phyloP scores from a whole-genome alignment of 2,888 invertebrate species.

The Adelognathus sp. region DNA sequence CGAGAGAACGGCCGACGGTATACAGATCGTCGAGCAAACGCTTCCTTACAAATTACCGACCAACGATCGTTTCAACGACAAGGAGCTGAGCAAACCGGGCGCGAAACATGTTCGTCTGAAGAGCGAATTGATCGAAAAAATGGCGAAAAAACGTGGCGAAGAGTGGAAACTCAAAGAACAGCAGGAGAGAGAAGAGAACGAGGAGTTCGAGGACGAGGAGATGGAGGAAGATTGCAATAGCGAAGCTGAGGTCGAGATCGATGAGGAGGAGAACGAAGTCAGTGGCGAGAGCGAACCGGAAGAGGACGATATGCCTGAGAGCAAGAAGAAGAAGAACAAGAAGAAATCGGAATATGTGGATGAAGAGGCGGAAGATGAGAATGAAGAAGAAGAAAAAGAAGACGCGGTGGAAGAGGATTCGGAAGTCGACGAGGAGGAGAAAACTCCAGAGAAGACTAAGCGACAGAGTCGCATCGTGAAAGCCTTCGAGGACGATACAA shows the following conservation, averaged over 20 bases:
- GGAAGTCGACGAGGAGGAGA: constrained; percentile 80
- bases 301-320: constrained; percentile 75
- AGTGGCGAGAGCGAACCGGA: constrained; percentile 74
- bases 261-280: constrained; percentile 75
- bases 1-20: constrained; percentile 66
- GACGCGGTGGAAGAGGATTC: constrained; percentile 77
- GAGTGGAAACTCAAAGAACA: constrained; percentile 86
- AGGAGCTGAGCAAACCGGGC: constrained; percentile 85
- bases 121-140: constrained; percentile 87
- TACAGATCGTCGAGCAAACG: constrained; percentile 61
- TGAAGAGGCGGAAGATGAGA: constrained; percentile 82
- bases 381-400: constrained; percentile 78
- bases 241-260: constrained; percentile 66
- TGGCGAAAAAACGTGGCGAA: constrained; percentile 87
- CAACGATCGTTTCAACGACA: constrained; percentile 53
- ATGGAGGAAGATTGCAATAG: constrained; percentile 71
- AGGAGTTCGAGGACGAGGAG: constrained; percentile 77
- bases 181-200: constrained; percentile 82
- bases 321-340: constrained; percentile 67
- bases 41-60: constrained; percentile 63
- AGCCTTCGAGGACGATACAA: constrained; percentile 71
- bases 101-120: constrained; percentile 87
- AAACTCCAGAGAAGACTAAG: constrained; percentile 56
- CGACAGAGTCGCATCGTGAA: constrained; percentile 69
- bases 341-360: constrained; percentile 78